Evolutionary conservation across 1,140 invertebrate genomes (phyloP).

Genomic region (Formica selysi): DNA sequence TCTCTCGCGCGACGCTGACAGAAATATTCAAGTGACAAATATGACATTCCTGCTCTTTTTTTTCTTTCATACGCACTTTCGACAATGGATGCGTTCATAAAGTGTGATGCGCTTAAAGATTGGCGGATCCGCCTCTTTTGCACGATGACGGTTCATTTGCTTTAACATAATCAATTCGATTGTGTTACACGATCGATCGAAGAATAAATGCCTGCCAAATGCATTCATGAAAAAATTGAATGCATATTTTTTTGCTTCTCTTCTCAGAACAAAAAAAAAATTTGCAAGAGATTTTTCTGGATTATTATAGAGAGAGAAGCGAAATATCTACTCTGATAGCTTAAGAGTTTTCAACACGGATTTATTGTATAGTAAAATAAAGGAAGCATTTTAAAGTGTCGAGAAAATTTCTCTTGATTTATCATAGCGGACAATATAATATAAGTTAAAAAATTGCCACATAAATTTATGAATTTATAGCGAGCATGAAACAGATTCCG

Average conservation of each 20-base stretch:
- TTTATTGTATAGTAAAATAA: not conserved
- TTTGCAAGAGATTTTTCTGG: not conserved
- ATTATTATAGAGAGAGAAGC: not conserved
- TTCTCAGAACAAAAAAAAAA: not conserved
- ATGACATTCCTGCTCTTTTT: not conserved
- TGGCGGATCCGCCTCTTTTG: not conserved
- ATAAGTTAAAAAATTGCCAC: constrained; percentile 24
- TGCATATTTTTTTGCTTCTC: not conserved
- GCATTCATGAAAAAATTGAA: not conserved
- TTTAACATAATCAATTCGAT: constrained; percentile 34
- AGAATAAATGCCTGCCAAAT: not conserved
- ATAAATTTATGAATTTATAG: constrained; percentile 46
- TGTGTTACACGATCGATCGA: constrained; percentile 17
- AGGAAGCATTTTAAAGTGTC: not conserved
- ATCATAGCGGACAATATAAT: constrained; percentile 9
- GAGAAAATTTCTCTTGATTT: constrained; percentile 35
- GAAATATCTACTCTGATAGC: not conserved
- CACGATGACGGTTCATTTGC: constrained; percentile 35
- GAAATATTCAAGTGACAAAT: constrained; percentile 20
- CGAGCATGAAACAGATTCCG: constrained; percentile 36
- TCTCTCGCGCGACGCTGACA: not conserved
- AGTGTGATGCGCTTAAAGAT: constrained; percentile 7
- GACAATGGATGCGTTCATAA: constrained; percentile 43
- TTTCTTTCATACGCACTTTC: not conserved
- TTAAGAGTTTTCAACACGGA: not conserved